Evolutionary conservation across 2,797 vertebrate species (phyloP), one percentile per base, ranked within the genome.

Genomic region (Selene dorsalis): DNA sequence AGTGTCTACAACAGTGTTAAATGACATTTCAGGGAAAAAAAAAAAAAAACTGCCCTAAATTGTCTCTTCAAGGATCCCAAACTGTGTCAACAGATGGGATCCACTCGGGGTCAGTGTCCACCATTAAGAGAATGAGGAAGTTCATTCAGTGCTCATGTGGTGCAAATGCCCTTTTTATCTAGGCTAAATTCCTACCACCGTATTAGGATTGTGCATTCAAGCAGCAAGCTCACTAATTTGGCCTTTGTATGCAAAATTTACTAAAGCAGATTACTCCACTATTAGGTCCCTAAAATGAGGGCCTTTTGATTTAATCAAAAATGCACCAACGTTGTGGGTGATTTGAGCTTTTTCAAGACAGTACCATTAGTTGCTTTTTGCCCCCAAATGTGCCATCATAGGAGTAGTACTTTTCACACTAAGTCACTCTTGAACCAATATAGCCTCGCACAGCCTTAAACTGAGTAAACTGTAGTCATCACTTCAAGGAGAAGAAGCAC

Each of bases 191-290:
- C 64, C 71, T 50, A 61, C 26, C 41, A 39, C 10, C 18, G 32
- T 68, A 30, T 82, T 67, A 77, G 56, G 66, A 63, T 68, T 87
- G 80, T 84, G 86, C 52, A 0, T 65, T 83, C 30, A 76, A 86
- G 81, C 64, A 85, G 79, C 68, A 80, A 84, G 13, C 50, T 61
- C 38, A 69, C 70, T 69, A 79, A 77, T 84, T 77, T 82, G 65
- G 75, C 69, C 38, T 82, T 66, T 58, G 22, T 77, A 69, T 61
- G 52, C 32, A 60, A 78, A 76, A 78, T 83, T 71, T 73, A 52
- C 71, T 61, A 35, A 45, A 83, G 38, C 39, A 73, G 70, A 79
- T 79, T 66, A 76, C 32, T 20, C 50, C 28, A 59, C 52, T 41
- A 13, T 60, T 24, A 56, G 61, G 32, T 43, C 12, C 50, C 62